Base-by-base conservation (phyloP, 2,888 invertebrate species). In the Agonopterix heracliana region DNA sequence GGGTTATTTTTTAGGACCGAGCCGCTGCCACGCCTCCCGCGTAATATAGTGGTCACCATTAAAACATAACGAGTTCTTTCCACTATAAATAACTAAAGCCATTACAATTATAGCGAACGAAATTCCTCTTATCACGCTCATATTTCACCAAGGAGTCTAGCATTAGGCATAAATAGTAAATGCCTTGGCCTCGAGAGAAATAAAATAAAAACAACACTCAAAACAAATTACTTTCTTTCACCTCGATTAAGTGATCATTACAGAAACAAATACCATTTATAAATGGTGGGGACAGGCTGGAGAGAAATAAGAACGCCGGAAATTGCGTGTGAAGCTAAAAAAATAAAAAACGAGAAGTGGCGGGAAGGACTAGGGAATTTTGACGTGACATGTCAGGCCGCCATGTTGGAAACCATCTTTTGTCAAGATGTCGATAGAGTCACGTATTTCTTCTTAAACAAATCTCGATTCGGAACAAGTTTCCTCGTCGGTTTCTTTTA, bases 1-100 rank as follows among this genome's bases (percentile, higher is more conserved):
- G 68, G 71, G 68, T 68, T 67, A 68, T 75, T 72, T 71, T 12
- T 69, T 66, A 63, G 59, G 66, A 61, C 61, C 61, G 66, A 65
- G 63, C 57, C 60, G 56, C 54, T 53, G 70, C 59, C 68, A 79
- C 82, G 78, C 82, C 81, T 74, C 63, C 68, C 53, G 63, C 58
- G 77, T 83, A 84, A 84, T 85, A 84, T 81, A 85, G 82, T 82
- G 79, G 83, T 84, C 75, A 83, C 74, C 81, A 82, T 82, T 81
- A 81, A 83, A 70, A 78, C 71, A 61, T 77, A 81, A 80, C 80
- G 81, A 81, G 78, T 78, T 74, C 71, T 67, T 26, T 76, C 72
- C 70, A 71, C 77, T 74, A 84, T 83, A 83, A 83, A 84, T 82
- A 78, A 81, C 78, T 68, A 61, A 63, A 64, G 66, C 77, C 67